phyloP scores from a whole-genome alignment of 2,113 vertebrate genomes.

The Martes martes region DNA sequence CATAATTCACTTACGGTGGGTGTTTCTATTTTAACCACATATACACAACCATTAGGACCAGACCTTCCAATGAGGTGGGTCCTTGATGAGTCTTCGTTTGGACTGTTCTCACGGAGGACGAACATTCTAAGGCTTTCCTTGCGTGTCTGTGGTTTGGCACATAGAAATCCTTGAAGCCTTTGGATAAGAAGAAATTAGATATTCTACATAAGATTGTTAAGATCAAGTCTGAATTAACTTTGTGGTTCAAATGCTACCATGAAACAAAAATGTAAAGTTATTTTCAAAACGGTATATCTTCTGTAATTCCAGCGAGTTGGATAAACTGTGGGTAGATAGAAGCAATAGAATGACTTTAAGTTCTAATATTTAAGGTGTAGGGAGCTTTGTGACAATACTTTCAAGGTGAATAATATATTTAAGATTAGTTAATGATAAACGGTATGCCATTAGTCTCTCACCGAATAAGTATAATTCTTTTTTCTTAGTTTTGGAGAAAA shows the following conservation, averaged over 20 bases:
- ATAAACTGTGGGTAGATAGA: neutral
- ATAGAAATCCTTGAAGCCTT: neutral
- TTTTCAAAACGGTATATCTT: neutral
- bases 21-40: neutral
- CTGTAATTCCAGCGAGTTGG: neutral
- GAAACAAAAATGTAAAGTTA: neutral
- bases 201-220: neutral
- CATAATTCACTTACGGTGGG: neutral
- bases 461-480: neutral
- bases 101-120: accelerated
- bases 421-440: neutral
- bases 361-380: neutral
- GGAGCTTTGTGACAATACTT: neutral
- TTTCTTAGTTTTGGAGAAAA: neutral
- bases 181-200: neutral
- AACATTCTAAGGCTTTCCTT: neutral
- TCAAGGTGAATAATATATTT: neutral
- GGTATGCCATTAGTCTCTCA: neutral
- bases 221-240: neutral
- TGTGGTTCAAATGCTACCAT: neutral
- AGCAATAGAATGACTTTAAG: neutral
- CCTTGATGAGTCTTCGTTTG: neutral
- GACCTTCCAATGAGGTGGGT: neutral
- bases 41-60: neutral
- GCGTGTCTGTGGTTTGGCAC: neutral